phyloP scores from a whole-genome alignment of 2,797 vertebrate species.

The Sarcophilus harrisii region DNA sequence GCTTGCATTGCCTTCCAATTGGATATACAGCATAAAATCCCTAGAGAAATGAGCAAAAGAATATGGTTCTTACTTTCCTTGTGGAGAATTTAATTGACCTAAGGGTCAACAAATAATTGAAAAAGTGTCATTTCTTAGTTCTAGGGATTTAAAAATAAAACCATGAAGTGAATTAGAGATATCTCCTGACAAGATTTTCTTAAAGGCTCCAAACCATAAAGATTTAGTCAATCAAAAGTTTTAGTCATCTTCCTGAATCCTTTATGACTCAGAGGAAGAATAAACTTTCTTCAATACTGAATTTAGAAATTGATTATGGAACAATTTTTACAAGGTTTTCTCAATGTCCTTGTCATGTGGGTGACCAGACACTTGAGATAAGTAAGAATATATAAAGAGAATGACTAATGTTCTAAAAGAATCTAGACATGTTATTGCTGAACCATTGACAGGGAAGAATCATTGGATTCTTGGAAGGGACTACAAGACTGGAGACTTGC shows the following conservation, averaged over 20 bases:
- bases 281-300: slow-evolving; percentile 26
- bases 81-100: slow-evolving; percentile 46
- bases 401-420: neutral
- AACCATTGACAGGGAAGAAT: neutral
- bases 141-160: slow-evolving; percentile 38
- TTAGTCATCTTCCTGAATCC: slow-evolving; percentile 42
- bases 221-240: slow-evolving; percentile 43
- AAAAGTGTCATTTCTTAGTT: neutral
- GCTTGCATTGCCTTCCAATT: slow-evolving; percentile 34
- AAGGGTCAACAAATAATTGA: slow-evolving; percentile 36
- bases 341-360: neutral
- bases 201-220: slow-evolving; percentile 25
- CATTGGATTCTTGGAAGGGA: neutral
- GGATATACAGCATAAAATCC: slow-evolving; percentile 53
- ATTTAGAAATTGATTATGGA: neutral
- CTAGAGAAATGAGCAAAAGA: slow-evolving; percentile 34
- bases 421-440: neutral
- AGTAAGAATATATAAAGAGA: neutral
- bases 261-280: slow-evolving; percentile 30
- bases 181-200: slow-evolving; percentile 29
- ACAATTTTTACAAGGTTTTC: neutral
- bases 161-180: neutral
- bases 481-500: neutral
- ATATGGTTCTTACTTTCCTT: slow-evolving; percentile 33
- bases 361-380: neutral